phyloP scores from a whole-genome alignment of 2,797 vertebrate species.

The Numenius phaeopus region DNA sequence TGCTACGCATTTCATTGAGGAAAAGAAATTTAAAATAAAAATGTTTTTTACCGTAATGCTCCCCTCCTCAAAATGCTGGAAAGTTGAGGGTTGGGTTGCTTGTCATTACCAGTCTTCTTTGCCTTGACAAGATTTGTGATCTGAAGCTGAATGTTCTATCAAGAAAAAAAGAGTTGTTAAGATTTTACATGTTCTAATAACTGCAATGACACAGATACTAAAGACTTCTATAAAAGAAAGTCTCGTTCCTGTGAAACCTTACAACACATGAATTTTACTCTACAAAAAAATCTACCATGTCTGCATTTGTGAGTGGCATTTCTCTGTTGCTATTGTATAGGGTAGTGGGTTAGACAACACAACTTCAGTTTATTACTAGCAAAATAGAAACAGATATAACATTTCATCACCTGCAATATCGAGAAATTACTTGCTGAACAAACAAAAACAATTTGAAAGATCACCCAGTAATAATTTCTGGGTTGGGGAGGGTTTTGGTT shows the following conservation, averaged over 20 bases:
- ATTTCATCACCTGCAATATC: not conserved
- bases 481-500: not conserved
- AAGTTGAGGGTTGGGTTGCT: not conserved
- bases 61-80: not conserved
- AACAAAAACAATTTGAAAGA: not conserved
- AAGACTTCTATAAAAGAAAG: slow-evolving; percentile 22
- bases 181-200: slow-evolving; percentile 54
- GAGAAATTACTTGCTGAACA: not conserved
- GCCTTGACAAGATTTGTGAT: slow-evolving; percentile 37
- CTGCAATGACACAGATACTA: slow-evolving; percentile 14
- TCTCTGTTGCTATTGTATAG: not conserved
- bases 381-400: slow-evolving; percentile 31
- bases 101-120: slow-evolving; percentile 39
- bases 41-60: not conserved
- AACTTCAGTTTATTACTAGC: not conserved
- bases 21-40: slow-evolving; percentile 44
- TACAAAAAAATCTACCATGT: not conserved
- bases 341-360: not conserved
- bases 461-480: not conserved
- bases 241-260: not conserved
- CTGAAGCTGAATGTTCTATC: slow-evolving; percentile 23
- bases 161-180: slow-evolving; percentile 30
- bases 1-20: not conserved
- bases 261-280: not conserved
- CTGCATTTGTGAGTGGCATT: not conserved